Evolutionary conservation across 64 coral and sea anemone species (phyloP).

Genomic region (Acropora yongei): DNA sequence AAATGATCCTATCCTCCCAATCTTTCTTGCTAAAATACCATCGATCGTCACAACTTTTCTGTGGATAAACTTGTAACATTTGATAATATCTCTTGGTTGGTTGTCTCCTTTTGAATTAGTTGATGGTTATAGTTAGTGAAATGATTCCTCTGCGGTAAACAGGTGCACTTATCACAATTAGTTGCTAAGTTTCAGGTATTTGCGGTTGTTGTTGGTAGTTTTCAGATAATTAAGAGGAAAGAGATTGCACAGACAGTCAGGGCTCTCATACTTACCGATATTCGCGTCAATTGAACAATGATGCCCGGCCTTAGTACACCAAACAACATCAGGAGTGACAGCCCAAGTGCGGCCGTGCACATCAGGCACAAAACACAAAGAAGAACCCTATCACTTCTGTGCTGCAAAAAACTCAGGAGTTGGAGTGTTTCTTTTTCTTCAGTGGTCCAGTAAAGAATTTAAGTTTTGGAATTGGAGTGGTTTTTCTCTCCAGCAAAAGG

Average conservation of each 20-base stretch:
- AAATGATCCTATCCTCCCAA: no score
- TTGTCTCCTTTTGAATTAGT: no score
- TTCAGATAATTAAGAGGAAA: not conserved
- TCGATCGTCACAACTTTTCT: no score
- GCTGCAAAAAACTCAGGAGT: not conserved
- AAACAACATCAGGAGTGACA: slow-evolving; percentile 12
- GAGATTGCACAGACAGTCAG: not conserved
- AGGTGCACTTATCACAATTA: no score
- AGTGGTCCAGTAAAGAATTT: not conserved
- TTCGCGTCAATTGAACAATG: not conserved
- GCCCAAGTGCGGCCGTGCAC: not conserved
- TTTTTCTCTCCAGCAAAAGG: not conserved
- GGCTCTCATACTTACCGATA: not conserved
- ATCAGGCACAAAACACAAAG: slow-evolving; percentile 7
- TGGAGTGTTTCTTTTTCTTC: not conserved
- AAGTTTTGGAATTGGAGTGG: not conserved
- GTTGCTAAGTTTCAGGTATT: no score
- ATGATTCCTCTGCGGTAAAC: no score
- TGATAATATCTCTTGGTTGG: no score
- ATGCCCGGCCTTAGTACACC: not conserved
- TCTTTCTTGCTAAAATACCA: no score
- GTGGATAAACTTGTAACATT: no score
- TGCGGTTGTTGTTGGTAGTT: no score
- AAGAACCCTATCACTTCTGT: not conserved
- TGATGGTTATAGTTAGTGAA: no score